Evolutionary conservation across 1,140 invertebrate species (phyloP), one percentile per base, ranked within the genome.

Genomic region (Mercenaria mercenaria): DNA sequence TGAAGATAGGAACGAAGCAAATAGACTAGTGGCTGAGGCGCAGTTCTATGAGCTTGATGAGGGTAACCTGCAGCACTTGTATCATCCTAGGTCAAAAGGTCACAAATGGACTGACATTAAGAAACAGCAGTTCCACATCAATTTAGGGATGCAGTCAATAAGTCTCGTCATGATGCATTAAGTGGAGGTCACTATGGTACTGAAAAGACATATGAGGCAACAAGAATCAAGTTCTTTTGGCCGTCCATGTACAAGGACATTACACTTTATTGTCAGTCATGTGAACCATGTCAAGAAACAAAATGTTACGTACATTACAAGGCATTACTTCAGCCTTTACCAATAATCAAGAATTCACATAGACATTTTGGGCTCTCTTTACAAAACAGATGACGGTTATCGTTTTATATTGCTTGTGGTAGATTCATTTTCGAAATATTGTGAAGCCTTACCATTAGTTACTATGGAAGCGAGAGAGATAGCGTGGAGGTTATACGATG

Each of bases 381-480:
- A 50, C 26, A 34, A n/a, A 61, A 81, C 79, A 61, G 37, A 59
- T 23, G 83, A 83, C n/a, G 90, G 90, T 47, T 89, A 88, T 59
- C 67, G 90, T 59, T 90, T 91, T 50, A 90, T 18, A 32, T 37
- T n/a, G n/a, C n/a, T n/a, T n/a, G n/a, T n/a, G n/a, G n/a, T n/a
- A n/a, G n/a, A n/a, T n/a, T n/a, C n/a, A n/a, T n/a, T n/a, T n/a
- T n/a, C n/a, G n/a, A n/a, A n/a, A n/a, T n/a, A n/a, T n/a, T n/a
- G n/a, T n/a, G 90, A 92, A 80, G 90, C 76, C 11, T 77, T 88
- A 34, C 81, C 88, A 64, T 20, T 89, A 20, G 64, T 61, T 43
- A 59, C 72, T 4, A 69, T 81, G 56, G 77, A 86, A 74, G 91
- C 81, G 2, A 77, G 50, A 18, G 64, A 67, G 77, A 64, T 90